Percentiles rank a stretch among this genome's conserved stretches.
These are phyloP conservation scores for Coelinius sp. DNA, from an alignment of 2,888 invertebrate genomes.

Conservation along the genomic window DNA sequence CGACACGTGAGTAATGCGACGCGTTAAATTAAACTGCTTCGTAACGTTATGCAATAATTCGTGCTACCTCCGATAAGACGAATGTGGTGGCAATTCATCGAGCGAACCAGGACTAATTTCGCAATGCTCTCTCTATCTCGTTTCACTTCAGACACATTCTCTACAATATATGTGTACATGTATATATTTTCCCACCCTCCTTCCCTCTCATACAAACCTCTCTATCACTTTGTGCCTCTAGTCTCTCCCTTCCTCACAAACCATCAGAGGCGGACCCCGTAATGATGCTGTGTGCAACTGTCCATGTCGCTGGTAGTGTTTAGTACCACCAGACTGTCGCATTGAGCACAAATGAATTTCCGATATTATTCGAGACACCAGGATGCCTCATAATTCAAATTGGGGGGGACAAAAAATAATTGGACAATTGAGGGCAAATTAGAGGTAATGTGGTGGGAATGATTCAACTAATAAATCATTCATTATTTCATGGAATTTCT, in stretches of 20 bases:
- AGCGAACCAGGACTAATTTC: constrained; percentile 37
- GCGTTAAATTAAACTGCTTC: constrained; percentile 47
- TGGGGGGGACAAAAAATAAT: neutral
- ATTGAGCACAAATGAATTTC: constrained; percentile 16
- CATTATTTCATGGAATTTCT: neutral
- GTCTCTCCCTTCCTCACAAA: neutral
- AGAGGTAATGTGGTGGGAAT: neutral
- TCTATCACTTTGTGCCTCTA: constrained; percentile 12
- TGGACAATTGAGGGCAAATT: neutral
- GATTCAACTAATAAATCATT: neutral
- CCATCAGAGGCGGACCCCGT: neutral
- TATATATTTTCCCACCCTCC: neutral
- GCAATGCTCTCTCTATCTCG: constrained; percentile 6
- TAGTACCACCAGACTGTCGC: constrained; percentile 12
- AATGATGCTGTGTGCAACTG: constrained; percentile 18
- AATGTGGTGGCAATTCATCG: constrained; percentile 40
- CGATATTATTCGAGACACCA: neutral
- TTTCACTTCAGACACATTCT: neutral
- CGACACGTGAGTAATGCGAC: constrained; percentile 43
- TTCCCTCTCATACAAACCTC: neutral
- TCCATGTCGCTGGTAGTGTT: constrained; percentile 10
- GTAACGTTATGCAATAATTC: constrained; percentile 51
- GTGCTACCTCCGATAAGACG: constrained; percentile 39
- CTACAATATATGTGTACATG: neutral
- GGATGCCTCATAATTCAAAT: neutral